Percentiles rank a stretch among this genome's conserved stretches.
These are phyloP conservation scores for Lasioglossum marginatum DNA, from an alignment of 2,888 invertebrate species.

Conservation along the genomic window DNA sequence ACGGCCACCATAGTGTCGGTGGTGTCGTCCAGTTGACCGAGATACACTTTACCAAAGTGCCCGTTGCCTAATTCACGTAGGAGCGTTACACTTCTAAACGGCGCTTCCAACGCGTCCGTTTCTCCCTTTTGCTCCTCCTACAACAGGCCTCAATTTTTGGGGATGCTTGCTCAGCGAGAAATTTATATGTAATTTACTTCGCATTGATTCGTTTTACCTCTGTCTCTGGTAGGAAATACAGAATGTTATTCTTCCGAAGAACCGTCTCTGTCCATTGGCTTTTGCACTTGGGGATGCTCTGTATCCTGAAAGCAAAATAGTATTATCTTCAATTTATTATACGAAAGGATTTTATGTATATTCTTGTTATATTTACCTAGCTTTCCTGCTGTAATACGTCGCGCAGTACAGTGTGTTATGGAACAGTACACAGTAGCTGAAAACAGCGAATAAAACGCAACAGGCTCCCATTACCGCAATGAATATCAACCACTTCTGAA, in stretches of 20 bases:
- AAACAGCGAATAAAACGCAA: constrained; percentile 44
- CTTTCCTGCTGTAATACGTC: background rate
- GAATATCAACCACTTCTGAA: constrained; percentile 55
- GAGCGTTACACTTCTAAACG: constrained; percentile 85
- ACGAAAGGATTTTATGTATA: background rate
- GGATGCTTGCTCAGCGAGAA: background rate
- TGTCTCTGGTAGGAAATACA: constrained; percentile 74
- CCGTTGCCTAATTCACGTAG: constrained; percentile 89
- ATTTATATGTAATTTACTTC: background rate
- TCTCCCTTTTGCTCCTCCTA: constrained; percentile 64
- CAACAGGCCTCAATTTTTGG: constrained; percentile 12
- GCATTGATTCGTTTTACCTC: constrained; percentile 67
- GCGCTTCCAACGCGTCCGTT: constrained; percentile 86
- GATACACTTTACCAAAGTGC: constrained; percentile 91
- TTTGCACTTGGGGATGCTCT: constrained; percentile 48
- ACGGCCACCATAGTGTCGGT: constrained; percentile 74
- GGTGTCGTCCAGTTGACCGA: constrained; percentile 87
- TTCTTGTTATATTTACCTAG: constrained; percentile 13
- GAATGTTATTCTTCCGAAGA: constrained; percentile 74
- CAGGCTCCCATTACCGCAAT: background rate
- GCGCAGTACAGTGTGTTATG: background rate
- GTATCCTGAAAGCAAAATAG: background rate
- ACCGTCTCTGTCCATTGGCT: constrained; percentile 67
- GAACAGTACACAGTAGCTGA: constrained; percentile 32
- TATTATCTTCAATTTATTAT: too few species aligned